A percentile compares a stretch with the other conserved stretches of the same genome.
Conservation (phyloP, 2,888 invertebrate genomes). For the Caenorhabditis panamensis region DNA sequence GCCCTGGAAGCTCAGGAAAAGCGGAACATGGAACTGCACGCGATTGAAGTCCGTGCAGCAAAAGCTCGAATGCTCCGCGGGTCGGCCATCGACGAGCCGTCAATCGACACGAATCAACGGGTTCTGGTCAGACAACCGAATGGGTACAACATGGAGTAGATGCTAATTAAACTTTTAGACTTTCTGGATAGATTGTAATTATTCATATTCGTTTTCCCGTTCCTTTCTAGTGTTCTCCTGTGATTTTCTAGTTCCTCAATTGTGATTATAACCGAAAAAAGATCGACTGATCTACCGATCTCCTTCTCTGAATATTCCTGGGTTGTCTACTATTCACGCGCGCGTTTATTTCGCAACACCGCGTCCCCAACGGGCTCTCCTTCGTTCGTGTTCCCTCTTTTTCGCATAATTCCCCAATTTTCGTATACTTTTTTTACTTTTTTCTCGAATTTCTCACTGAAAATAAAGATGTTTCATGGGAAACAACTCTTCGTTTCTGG, state of each 20-base stretch:
- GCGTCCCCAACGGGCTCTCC: slow-evolving; percentile 2
- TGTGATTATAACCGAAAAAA: background rate
- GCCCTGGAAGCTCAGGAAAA: slow-evolving; percentile 48
- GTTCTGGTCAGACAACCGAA: slow-evolving; percentile 45
- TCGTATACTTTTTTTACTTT: background rate
- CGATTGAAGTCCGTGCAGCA: slow-evolving; percentile 51
- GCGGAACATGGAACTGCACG: slow-evolving; percentile 46
- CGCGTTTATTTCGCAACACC: background rate
- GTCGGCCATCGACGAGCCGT: slow-evolving; percentile 57
- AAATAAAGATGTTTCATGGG: background rate
- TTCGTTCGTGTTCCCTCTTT: too few relatives aligned
- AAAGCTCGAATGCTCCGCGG: slow-evolving; percentile 52
- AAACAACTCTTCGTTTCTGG: background rate
- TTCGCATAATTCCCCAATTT: background rate
- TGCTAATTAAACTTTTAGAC: background rate
- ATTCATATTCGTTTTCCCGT: background rate
- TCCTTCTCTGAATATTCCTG: background rate
- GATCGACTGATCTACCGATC: slow-evolving; percentile 14
- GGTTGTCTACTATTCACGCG: background rate
- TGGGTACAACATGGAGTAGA: slow-evolving; percentile 48
- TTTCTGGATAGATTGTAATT: background rate
- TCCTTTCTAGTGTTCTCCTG: background rate
- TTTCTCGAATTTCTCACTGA: too few relatives aligned
- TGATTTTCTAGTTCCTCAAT: slow-evolving; percentile 1
- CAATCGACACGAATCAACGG: slow-evolving; percentile 42